Evolutionary conservation across 2,113 vertebrate species (phyloP).

Genomic region (Nannospalax galili): DNA sequence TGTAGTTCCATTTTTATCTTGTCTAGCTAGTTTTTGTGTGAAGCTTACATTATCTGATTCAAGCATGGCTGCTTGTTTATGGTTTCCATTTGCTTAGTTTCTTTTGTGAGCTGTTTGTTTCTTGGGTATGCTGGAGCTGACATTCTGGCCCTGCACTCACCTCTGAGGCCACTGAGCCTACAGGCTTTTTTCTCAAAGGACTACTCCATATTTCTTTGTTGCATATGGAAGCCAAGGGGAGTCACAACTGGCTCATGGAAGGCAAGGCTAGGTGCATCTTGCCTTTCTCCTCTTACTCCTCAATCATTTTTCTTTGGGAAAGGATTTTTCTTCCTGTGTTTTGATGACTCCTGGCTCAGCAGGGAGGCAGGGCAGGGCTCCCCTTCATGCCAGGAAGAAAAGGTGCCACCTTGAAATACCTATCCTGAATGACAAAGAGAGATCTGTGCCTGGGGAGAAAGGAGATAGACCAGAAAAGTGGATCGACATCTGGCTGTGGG

Average conservation of each 20-base stretch:
- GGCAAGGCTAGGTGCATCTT: not conserved
- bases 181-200: too few relatives aligned
- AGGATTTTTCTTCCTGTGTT: not conserved
- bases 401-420: conserved; percentile 37
- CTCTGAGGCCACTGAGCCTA: too few relatives aligned
- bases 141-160: too few relatives aligned
- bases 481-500: not conserved
- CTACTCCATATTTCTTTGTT: not conserved
- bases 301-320: not conserved
- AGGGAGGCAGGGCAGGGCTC: not conserved
- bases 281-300: too few relatives aligned
- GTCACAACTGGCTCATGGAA: not conserved
- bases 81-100: too few relatives aligned
- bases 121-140: too few relatives aligned
- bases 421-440: not conserved
- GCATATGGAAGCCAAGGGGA: not conserved
- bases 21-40: too few relatives aligned
- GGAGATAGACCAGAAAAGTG: not conserved
- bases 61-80: too few relatives aligned
- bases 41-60: too few relatives aligned
- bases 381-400: not conserved
- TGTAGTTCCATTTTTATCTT: too few relatives aligned
- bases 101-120: too few relatives aligned
- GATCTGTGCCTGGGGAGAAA: not conserved
- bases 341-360: not conserved